Evolutionary conservation across 2,113 vertebrate species (phyloP), one percentile per base, ranked within the genome.

Genomic region (cattle (Bos taurus)): DNA sequence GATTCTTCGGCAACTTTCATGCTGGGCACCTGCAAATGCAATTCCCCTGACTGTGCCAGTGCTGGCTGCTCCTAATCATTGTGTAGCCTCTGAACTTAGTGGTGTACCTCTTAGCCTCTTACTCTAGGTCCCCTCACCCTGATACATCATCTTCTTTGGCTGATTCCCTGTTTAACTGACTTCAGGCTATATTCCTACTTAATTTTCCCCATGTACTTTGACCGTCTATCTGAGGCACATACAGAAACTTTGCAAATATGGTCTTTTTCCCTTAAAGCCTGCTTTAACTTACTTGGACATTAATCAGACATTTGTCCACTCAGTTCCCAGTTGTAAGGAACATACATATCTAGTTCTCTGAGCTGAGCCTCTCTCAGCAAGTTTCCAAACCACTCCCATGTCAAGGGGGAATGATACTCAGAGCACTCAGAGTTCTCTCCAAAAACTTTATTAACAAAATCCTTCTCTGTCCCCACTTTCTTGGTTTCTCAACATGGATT

Each of bases 401-500:
- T 5, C 21, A 15, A 57, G 17, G 3, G 15, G 1, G 2, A 59
- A 13, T 33, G 7, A 36, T 4, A 0, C 1, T 15, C 87, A 86
- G 3, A 46, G 21, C 9, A 36, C 4, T n/a, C 50, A 43, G 12
- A 54, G 7, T 46, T 90, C 36, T 89, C 77, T 95, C 33, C n/a
- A 62, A 95, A 90, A 78, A 28, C 8, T 77, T n/a, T 62, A 25
- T 11, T 78, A 36, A 40, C 40, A 89, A 91, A 92, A 67, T 21
- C 21, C 25, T 59, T 17, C 2, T 40, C 40, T 90, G 33, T 94
- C 80, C 21, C n/a, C 23, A 74, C 7, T 74, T 93, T 74, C 40
- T 83, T 93, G 52, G n/a, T 91, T 82, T n/a, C 8, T 36, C 60
- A 93, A 17, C 3, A 46, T 77, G 43, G 26, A 5, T 86, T 96